Conservation (phyloP, 35 echinoderm and acorn worm genomes). For the Ptychodera flava region DNA sequence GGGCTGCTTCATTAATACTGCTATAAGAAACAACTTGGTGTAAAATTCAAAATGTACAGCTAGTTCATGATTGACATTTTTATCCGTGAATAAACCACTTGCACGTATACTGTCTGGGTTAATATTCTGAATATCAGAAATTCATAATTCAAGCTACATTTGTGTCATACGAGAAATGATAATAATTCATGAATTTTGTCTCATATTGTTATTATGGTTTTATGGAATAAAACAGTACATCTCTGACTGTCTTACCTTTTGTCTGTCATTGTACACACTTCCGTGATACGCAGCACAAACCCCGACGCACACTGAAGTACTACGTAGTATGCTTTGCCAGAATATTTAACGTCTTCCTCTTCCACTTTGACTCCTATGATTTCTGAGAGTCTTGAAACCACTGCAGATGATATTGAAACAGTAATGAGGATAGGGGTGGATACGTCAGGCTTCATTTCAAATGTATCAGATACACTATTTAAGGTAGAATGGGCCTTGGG, state of each 20-base stretch:
- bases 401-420: too few species aligned
- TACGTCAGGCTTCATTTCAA: too few species aligned
- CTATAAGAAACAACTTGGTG: too few species aligned
- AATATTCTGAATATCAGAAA: neutral
- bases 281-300: neutral
- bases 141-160: neutral
- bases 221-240: neutral
- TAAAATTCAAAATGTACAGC: too few species aligned
- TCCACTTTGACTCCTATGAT: neutral
- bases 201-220: neutral
- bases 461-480: neutral
- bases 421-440: too few species aligned
- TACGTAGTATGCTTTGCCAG: conserved; percentile 11
- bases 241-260: neutral
- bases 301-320: neutral
- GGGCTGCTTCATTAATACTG: too few species aligned
- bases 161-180: neutral
- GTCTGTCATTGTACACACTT: neutral
- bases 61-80: neutral
- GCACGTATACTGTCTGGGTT: neutral
- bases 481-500: neutral
- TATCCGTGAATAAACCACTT: neutral
- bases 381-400: neutral
- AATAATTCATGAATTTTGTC: neutral
- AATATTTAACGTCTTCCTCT: conserved; percentile 12